phyloP scores from a whole-genome alignment of 2,888 invertebrate genomes.

The Drosophila colorata region DNA sequence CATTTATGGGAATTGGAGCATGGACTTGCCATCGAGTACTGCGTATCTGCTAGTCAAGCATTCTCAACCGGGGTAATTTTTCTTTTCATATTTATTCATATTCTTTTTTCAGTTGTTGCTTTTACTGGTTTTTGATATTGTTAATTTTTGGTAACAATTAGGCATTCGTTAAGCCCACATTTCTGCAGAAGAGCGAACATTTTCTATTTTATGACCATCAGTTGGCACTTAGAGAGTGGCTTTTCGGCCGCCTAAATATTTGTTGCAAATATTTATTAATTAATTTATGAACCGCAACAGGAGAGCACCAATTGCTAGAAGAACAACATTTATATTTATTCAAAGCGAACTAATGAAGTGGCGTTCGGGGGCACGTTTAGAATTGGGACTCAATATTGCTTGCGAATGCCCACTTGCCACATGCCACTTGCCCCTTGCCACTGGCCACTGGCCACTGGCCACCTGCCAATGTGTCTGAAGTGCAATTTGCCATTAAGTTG shows the following conservation, averaged over 20 bases:
- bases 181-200: not conserved
- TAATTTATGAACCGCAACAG: slow-evolving; percentile 5
- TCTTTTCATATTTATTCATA: not conserved
- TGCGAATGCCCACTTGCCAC: slow-evolving; percentile 6
- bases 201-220: not conserved
- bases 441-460: slow-evolving; percentile 1
- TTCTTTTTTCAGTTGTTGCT: not conserved
- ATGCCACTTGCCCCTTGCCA: slow-evolving; percentile 4
- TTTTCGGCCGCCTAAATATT: too few relatives aligned
- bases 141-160: too few relatives aligned
- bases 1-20: too few relatives aligned
- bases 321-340: slow-evolving; percentile 20
- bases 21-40: not conserved
- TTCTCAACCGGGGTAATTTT: not conserved
- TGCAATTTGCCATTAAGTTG: slow-evolving; percentile 15
- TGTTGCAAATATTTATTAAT: slow-evolving; percentile 11
- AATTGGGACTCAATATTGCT: not conserved
- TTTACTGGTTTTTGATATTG: not conserved
- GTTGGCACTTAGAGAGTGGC: not conserved
- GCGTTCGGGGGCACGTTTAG: not conserved
- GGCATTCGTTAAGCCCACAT: too few relatives aligned
- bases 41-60: not conserved
- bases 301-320: not conserved
- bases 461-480: slow-evolving; percentile 10
- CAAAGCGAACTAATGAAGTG: slow-evolving; percentile 16